Conservation (phyloP, 2,888 invertebrate genomes). For the Ditula angustiorana region DNA sequence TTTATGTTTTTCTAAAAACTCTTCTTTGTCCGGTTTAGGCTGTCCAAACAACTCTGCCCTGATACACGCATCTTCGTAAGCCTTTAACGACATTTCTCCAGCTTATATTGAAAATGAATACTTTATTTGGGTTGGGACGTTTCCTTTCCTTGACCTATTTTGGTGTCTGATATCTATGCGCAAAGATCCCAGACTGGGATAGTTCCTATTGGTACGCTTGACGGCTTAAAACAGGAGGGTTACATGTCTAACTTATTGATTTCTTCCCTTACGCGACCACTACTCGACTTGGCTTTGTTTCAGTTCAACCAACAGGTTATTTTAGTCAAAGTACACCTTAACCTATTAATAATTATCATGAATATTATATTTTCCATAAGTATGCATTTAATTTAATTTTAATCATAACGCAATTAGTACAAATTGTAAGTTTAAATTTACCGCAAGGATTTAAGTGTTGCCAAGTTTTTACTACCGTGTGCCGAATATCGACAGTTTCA, state of each 20-base stretch:
- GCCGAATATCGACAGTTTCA: too few relatives aligned
- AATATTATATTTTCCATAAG: neutral
- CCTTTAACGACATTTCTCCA: slow-evolving; percentile 85
- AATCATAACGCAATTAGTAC: too few relatives aligned
- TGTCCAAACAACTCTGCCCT: slow-evolving; percentile 92
- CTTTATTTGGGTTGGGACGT: slow-evolving; percentile 36
- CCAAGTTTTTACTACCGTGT: neutral
- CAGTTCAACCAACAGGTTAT: neutral
- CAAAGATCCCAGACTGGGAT: slow-evolving; percentile 25
- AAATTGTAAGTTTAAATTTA: neutral
- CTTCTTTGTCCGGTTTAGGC: slow-evolving; percentile 88
- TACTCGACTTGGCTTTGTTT: neutral
- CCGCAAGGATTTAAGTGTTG: slow-evolving; percentile 8
- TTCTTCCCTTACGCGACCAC: slow-evolving; percentile 18
- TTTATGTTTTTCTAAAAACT: slow-evolving; percentile 86
- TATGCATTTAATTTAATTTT: neutral
- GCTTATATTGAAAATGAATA: slow-evolving; percentile 26
- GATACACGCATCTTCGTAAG: slow-evolving; percentile 91
- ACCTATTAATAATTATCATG: neutral
- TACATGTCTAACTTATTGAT: slow-evolving; percentile 40
- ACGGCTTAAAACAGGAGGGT: slow-evolving; percentile 39
- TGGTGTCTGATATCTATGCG: slow-evolving; percentile 18
- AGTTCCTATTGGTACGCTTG: slow-evolving; percentile 17
- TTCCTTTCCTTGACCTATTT: slow-evolving; percentile 52
- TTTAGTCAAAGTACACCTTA: neutral